These are phyloP conservation scores for Cervus canadensis DNA, from an alignment of 2,113 vertebrate species.

Conservation along the genomic window DNA sequence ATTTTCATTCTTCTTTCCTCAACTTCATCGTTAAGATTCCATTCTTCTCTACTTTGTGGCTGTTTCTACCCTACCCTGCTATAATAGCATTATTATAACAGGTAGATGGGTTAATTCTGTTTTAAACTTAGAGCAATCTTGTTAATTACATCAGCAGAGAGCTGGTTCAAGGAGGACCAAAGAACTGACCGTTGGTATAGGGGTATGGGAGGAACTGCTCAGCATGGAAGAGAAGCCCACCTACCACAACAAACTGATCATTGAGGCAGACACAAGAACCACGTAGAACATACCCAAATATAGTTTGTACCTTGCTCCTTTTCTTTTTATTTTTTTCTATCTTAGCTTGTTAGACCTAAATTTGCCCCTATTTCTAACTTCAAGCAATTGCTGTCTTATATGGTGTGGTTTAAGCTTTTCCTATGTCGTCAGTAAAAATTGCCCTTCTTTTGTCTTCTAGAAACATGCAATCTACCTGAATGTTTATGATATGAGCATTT, in stretches of 20 bases:
- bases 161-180: background rate
- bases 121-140: conserved; percentile 37
- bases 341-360: background rate
- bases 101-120: background rate
- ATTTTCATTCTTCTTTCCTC: conserved; percentile 29
- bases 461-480: background rate
- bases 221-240: background rate
- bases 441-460: background rate
- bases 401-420: background rate
- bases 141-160: background rate
- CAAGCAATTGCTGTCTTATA: background rate
- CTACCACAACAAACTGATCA: background rate
- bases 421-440: background rate
- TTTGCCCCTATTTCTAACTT: background rate
- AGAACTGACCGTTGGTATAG: background rate
- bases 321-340: background rate
- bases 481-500: background rate
- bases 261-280: background rate
- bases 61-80: background rate
- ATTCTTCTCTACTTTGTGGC: background rate
- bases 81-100: background rate
- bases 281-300: background rate
- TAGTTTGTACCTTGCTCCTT: background rate
- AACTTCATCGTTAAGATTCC: background rate
- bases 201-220: background rate